These are phyloP conservation scores for Pinctada fucata DNA, from an alignment of 2,888 invertebrate genomes.

Conservation along the genomic window DNA sequence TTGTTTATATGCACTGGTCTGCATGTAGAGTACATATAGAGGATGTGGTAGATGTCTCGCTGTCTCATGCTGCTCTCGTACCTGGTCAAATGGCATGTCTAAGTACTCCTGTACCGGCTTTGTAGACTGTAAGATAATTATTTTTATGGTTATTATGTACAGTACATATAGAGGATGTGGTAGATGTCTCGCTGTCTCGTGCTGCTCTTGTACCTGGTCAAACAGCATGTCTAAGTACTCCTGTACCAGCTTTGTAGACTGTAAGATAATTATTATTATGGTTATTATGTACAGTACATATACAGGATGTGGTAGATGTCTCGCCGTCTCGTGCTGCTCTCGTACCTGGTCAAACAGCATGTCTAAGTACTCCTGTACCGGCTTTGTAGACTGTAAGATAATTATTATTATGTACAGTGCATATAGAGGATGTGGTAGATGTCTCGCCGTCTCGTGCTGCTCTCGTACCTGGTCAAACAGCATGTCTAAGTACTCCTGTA, in stretches of 20 bases:
- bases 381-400: conserved; percentile 85
- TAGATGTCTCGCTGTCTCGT: conserved; percentile 82
- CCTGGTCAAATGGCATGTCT: conserved; percentile 87
- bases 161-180: conserved; percentile 90
- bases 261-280: conserved; percentile 39
- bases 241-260: conserved; percentile 92
- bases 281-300: no score
- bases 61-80: conserved; percentile 84
- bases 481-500: conserved; percentile 91
- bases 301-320: conserved; percentile 83
- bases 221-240: conserved; percentile 89
- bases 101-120: conserved; percentile 93
- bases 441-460: conserved; percentile 82
- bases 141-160: conserved; percentile 80
- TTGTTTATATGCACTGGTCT: conserved; percentile 85
- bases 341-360: conserved; percentile 88
- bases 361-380: conserved; percentile 91
- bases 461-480: conserved; percentile 87
- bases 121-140: conserved; percentile 81
- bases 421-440: conserved; percentile 90
- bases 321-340: conserved; percentile 82
- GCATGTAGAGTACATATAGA: conserved; percentile 91
- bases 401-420: conserved; percentile 90
- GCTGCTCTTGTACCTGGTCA: conserved; percentile 87
- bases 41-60: conserved; percentile 86